Evolutionary conservation across 2,888 invertebrate species (phyloP), one percentile per base, ranked within the genome.

Genomic region (Chrysodeixis includens): DNA sequence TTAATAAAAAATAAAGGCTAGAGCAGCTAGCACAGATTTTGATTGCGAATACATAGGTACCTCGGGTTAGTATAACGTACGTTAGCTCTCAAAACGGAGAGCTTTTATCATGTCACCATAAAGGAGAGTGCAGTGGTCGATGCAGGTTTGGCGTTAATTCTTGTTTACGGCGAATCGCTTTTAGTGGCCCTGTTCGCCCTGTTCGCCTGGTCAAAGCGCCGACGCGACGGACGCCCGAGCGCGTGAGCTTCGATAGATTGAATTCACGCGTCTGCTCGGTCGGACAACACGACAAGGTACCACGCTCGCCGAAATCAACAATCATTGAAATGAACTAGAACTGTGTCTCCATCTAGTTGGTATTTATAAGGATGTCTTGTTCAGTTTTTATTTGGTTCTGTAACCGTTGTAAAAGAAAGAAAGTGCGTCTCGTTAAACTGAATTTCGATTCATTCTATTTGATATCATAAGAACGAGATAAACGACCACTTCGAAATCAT

Each of bases 111-210:
- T 88, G 88, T 90, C 90, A 86, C 90, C 86, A 91, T 93, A 93
- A 92, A 93, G 91, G 90, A 88, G 92, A 93, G 92, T 93, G 93
- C 92, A 90, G 86, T 84, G 89, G 89, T 91, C 90, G 88, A 89
- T 92, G 91, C 92, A 90, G 90, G 92, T 93, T 92, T 88, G 90
- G 90, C 89, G 87, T 90, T 93, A 93, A 94, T 93, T 92, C 93
- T 93, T 92, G 92, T 93, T 94, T 94, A 94, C 93, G 91, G 89
- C 93, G 89, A 91, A 87, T 90, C 91, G 93, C 92, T 94, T 94
- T 94, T 94, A 93, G 92, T 92, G 90, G 87, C 85, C 78, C 83
- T 91, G 90, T 90, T 26, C 26, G 26, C 26, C 2, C 2, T 26
- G 26, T 26, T 26, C 86, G 83, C n/a, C n/a, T n/a, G n/a, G n/a